phyloP scores from a whole-genome alignment of 92 coral and sea anemone genomes.

The Metridium senile region DNA sequence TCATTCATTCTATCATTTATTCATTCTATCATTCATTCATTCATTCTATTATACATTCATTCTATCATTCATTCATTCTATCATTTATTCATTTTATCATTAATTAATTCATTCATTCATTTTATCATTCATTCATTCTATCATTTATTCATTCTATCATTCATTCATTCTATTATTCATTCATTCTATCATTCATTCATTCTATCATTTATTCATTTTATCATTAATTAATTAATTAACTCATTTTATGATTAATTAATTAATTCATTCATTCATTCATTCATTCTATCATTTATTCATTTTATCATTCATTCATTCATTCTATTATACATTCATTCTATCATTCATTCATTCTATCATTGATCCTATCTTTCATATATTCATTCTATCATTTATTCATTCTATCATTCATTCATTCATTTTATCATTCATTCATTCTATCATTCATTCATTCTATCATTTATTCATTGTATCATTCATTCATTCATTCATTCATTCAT shows the following conservation, averaged over 20 bases:
- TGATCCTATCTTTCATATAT: too few species aligned
- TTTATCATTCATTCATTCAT: neutral
- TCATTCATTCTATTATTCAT: neutral
- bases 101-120: neutral
- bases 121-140: neutral
- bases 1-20: neutral
- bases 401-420: neutral
- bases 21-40: neutral
- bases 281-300: neutral
- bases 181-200: too few species aligned
- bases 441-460: neutral
- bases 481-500: neutral
- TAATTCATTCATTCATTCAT: neutral
- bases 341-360: neutral
- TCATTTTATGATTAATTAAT: too few species aligned
- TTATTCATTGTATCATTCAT: neutral
- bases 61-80: too few species aligned
- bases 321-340: neutral
- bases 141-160: neutral
- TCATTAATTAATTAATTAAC: too few species aligned
- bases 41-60: too few species aligned
- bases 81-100: neutral
- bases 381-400: neutral
- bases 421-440: neutral
- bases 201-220: too few species aligned